A percentile compares a stretch with the other conserved stretches of the same genome.
phyloP scores from a whole-genome alignment of 2,113 vertebrate genomes.

The Grallaria varia region DNA sequence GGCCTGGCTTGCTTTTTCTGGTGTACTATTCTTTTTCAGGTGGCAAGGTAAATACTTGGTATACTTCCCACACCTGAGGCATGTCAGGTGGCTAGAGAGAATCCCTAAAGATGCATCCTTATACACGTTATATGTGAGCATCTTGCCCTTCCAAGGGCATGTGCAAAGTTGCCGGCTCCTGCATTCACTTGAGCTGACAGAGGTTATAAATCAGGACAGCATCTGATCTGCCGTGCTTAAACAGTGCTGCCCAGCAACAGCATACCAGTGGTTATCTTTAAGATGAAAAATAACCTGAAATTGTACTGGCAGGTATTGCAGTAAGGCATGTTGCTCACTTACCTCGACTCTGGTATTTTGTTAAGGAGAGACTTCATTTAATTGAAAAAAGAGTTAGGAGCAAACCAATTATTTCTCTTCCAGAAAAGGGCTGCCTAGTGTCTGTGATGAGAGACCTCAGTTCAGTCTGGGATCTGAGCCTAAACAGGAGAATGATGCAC shows the following conservation, averaged over 20 bases:
- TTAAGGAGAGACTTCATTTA: background rate
- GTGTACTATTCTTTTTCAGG: background rate
- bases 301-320: background rate
- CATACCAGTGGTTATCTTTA: background rate
- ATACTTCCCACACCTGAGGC: background rate
- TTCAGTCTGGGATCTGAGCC: background rate
- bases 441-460: conserved; percentile 25
- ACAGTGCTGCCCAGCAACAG: background rate
- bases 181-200: background rate
- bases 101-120: background rate
- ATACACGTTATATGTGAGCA: fast-evolving
- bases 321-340: background rate
- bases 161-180: background rate
- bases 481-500: background rate
- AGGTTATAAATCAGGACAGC: background rate
- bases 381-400: background rate
- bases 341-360: background rate
- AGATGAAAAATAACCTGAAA: background rate
- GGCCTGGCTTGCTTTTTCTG: background rate
- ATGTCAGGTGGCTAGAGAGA: background rate
- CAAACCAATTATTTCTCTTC: background rate
- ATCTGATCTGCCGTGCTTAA: background rate
- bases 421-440: conserved; percentile 19
- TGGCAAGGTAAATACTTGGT: background rate
- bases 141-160: background rate